These are phyloP conservation scores for Molanna angustata DNA, from an alignment of 2,888 invertebrate genomes.

Conservation along the genomic window DNA sequence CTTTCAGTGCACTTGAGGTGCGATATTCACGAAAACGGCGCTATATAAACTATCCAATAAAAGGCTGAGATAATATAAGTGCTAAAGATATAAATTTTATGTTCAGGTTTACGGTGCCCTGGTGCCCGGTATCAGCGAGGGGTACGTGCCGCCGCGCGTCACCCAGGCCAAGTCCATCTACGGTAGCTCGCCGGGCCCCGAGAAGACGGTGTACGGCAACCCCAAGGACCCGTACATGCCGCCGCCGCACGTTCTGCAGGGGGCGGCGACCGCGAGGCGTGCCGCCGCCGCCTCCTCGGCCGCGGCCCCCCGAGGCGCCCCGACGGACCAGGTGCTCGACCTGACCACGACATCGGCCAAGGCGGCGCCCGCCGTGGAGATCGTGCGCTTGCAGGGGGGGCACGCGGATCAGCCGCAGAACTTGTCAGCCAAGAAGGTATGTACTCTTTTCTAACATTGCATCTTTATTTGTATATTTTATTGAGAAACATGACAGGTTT, in stretches of 20 bases:
- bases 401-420: slow-evolving; percentile 45
- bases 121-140: slow-evolving; percentile 11
- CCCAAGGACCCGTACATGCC: slow-evolving; percentile 66
- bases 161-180: slow-evolving; percentile 65
- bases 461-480: too few relatives aligned
- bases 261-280: slow-evolving; percentile 43
- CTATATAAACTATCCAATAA: too few relatives aligned
- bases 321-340: slow-evolving; percentile 61
- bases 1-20: too few relatives aligned
- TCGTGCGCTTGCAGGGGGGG: slow-evolving; percentile 54
- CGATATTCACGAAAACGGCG: too few relatives aligned
- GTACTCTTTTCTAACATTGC: background rate
- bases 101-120: slow-evolving; percentile 12
- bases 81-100: too few relatives aligned
- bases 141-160: slow-evolving; percentile 44
- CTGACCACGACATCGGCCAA: slow-evolving; percentile 59
- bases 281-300: slow-evolving; percentile 32
- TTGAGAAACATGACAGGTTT: too few relatives aligned
- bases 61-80: too few relatives aligned
- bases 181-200: slow-evolving; percentile 53
- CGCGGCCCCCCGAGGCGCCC: slow-evolving; percentile 36
- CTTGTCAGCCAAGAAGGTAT: slow-evolving; percentile 43
- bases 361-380: slow-evolving; percentile 60
- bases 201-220: slow-evolving; percentile 68
- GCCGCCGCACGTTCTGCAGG: slow-evolving; percentile 52